These are phyloP conservation scores for Aurelia aurita DNA, from an alignment of 30 jellyfish, hydroid and myxozoan species.

Conservation along the genomic window DNA sequence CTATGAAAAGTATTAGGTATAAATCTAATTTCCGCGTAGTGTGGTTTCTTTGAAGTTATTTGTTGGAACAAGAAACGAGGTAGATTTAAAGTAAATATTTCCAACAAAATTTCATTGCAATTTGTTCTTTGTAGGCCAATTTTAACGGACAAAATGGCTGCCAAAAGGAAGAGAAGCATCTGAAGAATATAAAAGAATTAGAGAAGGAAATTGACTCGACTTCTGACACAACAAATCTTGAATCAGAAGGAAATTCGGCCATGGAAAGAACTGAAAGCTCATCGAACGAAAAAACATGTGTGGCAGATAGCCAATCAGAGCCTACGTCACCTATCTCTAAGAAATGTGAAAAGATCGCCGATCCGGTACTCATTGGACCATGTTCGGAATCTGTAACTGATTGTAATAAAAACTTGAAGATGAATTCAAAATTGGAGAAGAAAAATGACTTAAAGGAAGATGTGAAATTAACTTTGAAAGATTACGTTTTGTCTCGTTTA, in stretches of 20 bases:
- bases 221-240: constrained; percentile 17
- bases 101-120: no score
- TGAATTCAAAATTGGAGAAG: constrained; percentile 14
- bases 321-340: background rate
- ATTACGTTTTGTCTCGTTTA: constrained; percentile 56
- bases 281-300: constrained; percentile 25
- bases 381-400: constrained; percentile 24
- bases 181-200: constrained; percentile 39
- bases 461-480: constrained; percentile 58
- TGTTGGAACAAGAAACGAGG: no score
- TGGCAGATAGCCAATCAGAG: constrained; percentile 21
- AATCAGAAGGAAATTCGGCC: constrained; percentile 7
- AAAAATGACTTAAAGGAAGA: constrained; percentile 43
- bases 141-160: no score
- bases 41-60: no score
- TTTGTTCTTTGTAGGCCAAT: no score
- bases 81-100: no score
- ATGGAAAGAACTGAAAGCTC: constrained; percentile 14
- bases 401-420: constrained; percentile 42
- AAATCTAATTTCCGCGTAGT: no score
- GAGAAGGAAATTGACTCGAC: constrained; percentile 37
- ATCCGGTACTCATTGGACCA: background rate
- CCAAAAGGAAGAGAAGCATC: background rate
- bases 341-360: background rate
- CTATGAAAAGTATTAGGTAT: no score